Evolutionary conservation across 2,797 vertebrate species (phyloP).

Genomic region (Pachyuromys duprasi): DNA sequence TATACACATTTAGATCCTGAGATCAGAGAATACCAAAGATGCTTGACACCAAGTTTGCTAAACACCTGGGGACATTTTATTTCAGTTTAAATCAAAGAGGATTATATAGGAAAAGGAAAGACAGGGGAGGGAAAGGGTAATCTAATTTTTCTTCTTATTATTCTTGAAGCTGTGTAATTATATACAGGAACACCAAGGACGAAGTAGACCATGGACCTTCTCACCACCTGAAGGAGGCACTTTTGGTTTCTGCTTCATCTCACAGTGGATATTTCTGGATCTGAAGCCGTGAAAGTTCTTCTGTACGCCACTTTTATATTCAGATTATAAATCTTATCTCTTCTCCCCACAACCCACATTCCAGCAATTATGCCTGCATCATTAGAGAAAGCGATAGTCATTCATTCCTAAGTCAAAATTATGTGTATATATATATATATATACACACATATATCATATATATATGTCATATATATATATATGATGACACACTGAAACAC

Average conservation of each 20-base stretch:
- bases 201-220: not conserved
- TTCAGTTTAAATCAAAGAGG: too few species aligned
- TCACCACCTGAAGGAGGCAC: not conserved
- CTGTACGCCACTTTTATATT: not conserved
- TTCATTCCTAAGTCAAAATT: not conserved
- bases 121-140: not conserved
- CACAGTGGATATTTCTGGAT: not conserved
- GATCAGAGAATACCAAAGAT: too few species aligned
- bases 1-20: too few species aligned
- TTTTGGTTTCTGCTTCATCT: not conserved
- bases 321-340: not conserved
- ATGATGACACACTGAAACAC: not conserved
- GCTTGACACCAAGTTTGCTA: too few species aligned
- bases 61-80: too few species aligned
- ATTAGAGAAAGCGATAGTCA: not conserved
- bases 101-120: too few species aligned
- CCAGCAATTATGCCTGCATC: too few species aligned
- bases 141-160: not conserved
- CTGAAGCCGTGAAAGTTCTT: not conserved
- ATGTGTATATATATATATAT: too few species aligned
- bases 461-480: too few species aligned
- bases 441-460: too few species aligned
- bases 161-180: not conserved
- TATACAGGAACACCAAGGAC: too few species aligned
- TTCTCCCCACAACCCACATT: too few species aligned